These are phyloP conservation scores for Scleropages formosus DNA, from an alignment of 2,797 vertebrate species.

Conservation along the genomic window DNA sequence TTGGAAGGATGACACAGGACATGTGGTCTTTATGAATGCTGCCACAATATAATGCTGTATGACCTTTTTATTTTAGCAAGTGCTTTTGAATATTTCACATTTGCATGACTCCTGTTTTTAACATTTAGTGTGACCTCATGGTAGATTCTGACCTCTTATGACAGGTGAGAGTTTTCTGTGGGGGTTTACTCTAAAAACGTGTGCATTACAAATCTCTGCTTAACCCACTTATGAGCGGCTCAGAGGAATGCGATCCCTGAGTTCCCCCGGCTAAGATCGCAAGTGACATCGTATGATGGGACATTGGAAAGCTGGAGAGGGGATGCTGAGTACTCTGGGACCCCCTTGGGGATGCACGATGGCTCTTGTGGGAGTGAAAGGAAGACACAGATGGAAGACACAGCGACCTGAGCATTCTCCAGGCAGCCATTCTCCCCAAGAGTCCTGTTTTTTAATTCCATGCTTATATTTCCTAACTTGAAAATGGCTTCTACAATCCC, in stretches of 20 bases:
- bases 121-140: too few relatives aligned
- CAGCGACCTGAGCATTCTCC: slow-evolving; percentile 35
- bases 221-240: slow-evolving; percentile 32
- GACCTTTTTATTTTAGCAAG: too few relatives aligned
- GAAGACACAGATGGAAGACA: slow-evolving; percentile 51
- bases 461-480: slow-evolving; percentile 33
- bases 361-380: too few relatives aligned
- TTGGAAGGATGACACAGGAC: too few relatives aligned
- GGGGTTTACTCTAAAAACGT: slow-evolving; percentile 18
- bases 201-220: slow-evolving; percentile 31
- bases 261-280: slow-evolving; percentile 32
- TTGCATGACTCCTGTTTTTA: too few relatives aligned
- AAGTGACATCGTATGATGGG: slow-evolving; percentile 42
- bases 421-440: slow-evolving; percentile 34
- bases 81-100: too few relatives aligned
- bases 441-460: slow-evolving; percentile 41
- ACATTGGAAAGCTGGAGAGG: slow-evolving; percentile 51
- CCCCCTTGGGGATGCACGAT: too few relatives aligned
- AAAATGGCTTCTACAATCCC: slow-evolving; percentile 10
- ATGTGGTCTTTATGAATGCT: too few relatives aligned
- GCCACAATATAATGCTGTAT: too few relatives aligned
- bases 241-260: not conserved
- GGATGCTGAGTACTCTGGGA: not conserved
- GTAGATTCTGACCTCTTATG: too few relatives aligned
- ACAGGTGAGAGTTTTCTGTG: not conserved